Evolutionary conservation across 2,888 invertebrate species (phyloP).

Genomic region (Pseudeuparius sepicola): DNA sequence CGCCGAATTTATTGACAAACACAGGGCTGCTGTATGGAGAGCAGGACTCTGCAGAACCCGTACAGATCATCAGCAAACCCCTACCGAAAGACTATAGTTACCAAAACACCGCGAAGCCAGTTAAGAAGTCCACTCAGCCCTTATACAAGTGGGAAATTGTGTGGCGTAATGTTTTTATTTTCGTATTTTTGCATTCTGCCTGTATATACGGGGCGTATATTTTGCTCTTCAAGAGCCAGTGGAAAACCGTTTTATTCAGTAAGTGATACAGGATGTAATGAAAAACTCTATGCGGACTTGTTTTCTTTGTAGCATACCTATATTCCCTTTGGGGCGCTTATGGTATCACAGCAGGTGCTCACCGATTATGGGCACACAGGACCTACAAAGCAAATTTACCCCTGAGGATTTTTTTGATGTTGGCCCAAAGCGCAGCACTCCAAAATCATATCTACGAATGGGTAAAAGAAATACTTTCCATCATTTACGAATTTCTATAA

Average conservation of each 20-base stretch:
- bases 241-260: slow-evolving; percentile 47
- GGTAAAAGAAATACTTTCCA: slow-evolving; percentile 42
- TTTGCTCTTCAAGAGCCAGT: slow-evolving; percentile 34
- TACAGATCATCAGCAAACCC: slow-evolving; percentile 22
- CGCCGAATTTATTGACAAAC: too few species aligned
- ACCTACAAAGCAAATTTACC: slow-evolving; percentile 78
- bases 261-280: too few species aligned
- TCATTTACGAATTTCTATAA: not conserved
- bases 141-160: slow-evolving; percentile 58
- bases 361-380: slow-evolving; percentile 85
- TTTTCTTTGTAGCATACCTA: slow-evolving; percentile 20
- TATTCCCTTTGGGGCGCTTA: slow-evolving; percentile 20
- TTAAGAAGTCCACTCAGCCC: not conserved
- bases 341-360: slow-evolving; percentile 80
- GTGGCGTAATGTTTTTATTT: slow-evolving; percentile 69
- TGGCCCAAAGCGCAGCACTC: slow-evolving; percentile 77
- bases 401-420: slow-evolving; percentile 64
- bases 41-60: slow-evolving; percentile 21
- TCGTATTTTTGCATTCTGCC: slow-evolving; percentile 57
- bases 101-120: not conserved
- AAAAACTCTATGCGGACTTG: too few species aligned
- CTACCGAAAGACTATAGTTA: slow-evolving; percentile 14
- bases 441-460: slow-evolving; percentile 86
- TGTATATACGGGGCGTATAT: slow-evolving; percentile 55
- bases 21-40: too few species aligned